Conservation (phyloP, 2,797 vertebrate genomes). For the Vireo griseus region DNA sequence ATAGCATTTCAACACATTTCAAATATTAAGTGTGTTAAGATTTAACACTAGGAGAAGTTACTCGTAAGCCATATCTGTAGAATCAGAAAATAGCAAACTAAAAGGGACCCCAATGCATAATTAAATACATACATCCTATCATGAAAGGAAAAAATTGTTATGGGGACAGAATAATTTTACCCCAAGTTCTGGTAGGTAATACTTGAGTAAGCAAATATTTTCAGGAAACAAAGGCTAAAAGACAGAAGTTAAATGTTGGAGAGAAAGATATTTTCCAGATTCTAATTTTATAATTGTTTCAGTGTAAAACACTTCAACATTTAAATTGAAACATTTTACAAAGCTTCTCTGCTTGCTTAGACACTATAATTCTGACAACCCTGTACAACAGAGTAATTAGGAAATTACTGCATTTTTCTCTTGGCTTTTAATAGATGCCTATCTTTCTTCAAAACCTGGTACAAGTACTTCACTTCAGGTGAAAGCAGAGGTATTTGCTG, state of each 20-base stretch:
- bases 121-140: not conserved
- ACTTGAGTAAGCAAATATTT: not conserved
- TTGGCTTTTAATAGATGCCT: not conserved
- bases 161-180: not conserved
- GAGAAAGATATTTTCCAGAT: not conserved
- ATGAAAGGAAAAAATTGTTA: not conserved
- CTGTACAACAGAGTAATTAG: not conserved
- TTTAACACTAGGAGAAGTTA: not conserved
- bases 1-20: not conserved
- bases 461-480: not conserved
- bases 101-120: not conserved
- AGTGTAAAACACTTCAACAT: not conserved
- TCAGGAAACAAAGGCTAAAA: not conserved
- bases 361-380: not conserved
- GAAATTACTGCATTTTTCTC: not conserved
- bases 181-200: accelerated
- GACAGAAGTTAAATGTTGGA: not conserved
- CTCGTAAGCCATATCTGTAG: not conserved
- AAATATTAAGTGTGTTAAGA: not conserved
- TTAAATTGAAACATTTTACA: not conserved
- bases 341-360: not conserved
- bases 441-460: not conserved
- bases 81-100: not conserved
- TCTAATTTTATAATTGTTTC: not conserved
- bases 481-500: not conserved